Conservation (phyloP, 2,888 invertebrate species). For the Clunio marinus region DNA sequence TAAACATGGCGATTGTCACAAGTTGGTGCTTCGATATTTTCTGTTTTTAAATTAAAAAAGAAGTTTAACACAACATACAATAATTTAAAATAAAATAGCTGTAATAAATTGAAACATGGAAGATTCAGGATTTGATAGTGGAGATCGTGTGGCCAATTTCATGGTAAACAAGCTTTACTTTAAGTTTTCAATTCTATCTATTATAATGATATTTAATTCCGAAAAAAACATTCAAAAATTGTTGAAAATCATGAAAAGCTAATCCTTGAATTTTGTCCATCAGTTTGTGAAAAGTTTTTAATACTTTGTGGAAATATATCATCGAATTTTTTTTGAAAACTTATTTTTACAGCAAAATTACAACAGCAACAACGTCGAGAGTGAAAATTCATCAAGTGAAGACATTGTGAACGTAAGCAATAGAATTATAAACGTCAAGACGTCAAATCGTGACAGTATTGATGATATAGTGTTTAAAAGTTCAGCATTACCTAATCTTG, state of each 20-base stretch:
- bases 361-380: not conserved
- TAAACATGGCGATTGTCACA: slow-evolving; percentile 34
- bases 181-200: not conserved
- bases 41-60: not conserved
- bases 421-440: not conserved
- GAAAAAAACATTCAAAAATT: not conserved
- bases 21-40: not conserved
- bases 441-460: slow-evolving; percentile 10
- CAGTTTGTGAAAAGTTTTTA: not conserved
- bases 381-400: slow-evolving; percentile 34
- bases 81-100: not conserved
- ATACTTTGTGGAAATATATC: not conserved
- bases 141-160: slow-evolving; percentile 44
- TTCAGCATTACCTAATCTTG: slow-evolving; percentile 21
- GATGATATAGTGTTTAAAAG: slow-evolving; percentile 25
- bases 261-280: not conserved
- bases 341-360: slow-evolving; percentile 15
- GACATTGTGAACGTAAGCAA: slow-evolving; percentile 25
- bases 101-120: slow-evolving; percentile 43
- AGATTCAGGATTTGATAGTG: slow-evolving; percentile 50
- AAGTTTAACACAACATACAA: not conserved
- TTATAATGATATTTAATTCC: not conserved
- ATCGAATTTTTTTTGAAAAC: not conserved
- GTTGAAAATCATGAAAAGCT: not conserved
- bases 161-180: slow-evolving; percentile 9